Conservation (phyloP, 2,888 invertebrate species). For the Ornithoptera alexandrae region DNA sequence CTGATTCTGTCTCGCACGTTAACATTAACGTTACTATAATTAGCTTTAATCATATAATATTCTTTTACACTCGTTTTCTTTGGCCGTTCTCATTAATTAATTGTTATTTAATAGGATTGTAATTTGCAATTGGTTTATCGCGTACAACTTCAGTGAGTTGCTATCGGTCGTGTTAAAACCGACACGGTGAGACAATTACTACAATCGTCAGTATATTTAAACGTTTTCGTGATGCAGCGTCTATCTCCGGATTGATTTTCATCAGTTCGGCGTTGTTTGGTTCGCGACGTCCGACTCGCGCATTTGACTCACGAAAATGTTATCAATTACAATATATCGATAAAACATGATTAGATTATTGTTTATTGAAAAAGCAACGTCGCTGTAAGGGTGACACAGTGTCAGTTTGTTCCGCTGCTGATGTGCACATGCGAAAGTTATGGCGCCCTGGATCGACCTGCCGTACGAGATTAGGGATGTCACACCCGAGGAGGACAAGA, state of each 20-base stretch:
- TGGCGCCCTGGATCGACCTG: conserved; percentile 61
- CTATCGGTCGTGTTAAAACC: no score
- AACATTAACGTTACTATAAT: no score
- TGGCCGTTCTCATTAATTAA: background rate
- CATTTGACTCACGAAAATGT: conserved; percentile 24
- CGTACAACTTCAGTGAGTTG: no score
- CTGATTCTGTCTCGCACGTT: no score
- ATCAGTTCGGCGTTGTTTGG: no score
- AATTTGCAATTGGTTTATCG: background rate
- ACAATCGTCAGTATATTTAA: no score
- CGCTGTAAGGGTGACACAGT: conserved; percentile 39
- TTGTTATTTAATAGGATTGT: background rate
- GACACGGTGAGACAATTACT: no score
- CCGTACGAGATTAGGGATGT: conserved; percentile 63
- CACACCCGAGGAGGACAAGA: conserved; percentile 60
- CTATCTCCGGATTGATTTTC: no score
- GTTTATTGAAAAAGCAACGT: conserved; percentile 47
- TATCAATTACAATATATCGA: conserved; percentile 45
- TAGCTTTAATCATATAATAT: no score
- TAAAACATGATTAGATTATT: conserved; percentile 51
- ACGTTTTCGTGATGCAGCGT: no score
- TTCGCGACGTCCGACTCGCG: background rate
- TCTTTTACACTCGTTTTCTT: background rate
- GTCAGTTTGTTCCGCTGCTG: conserved; percentile 13
- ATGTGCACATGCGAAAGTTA: conserved; percentile 33